A percentile compares a stretch with the other conserved stretches of the same genome.
Conservation (phyloP, 2,888 invertebrate genomes). For the Aethes cnicana region DNA sequence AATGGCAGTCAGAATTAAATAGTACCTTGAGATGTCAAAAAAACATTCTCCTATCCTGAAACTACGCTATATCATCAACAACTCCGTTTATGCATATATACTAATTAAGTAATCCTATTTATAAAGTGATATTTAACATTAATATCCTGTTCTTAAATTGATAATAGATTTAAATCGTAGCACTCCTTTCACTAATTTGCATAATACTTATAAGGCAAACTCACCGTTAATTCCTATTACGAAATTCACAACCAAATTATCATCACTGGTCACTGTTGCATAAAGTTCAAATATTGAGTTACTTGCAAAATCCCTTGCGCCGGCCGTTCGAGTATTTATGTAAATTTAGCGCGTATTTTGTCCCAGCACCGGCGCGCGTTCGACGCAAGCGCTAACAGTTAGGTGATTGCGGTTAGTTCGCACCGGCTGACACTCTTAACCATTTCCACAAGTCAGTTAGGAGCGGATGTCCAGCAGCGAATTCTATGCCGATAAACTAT, state of each 20-base stretch:
- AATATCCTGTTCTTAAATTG: no score
- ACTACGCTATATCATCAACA: no score
- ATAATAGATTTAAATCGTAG: no score
- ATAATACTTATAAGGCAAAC: slow-evolving; percentile 9
- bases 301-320: not conserved
- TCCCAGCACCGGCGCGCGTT: slow-evolving; percentile 61
- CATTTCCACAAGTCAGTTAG: slow-evolving; percentile 61
- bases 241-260: slow-evolving; percentile 31
- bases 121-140: no score
- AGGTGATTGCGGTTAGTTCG: slow-evolving; percentile 68
- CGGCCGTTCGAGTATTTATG: slow-evolving; percentile 43
- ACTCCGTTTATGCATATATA: no score
- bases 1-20: no score
- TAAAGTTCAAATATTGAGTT: not conserved
- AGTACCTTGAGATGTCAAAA: no score
- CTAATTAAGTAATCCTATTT: no score
- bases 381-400: slow-evolving; percentile 59
- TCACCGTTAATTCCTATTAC: slow-evolving; percentile 27
- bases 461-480: slow-evolving; percentile 57
- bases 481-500: slow-evolving; percentile 33
- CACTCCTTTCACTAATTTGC: no score
- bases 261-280: slow-evolving; percentile 16
- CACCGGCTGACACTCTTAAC: slow-evolving; percentile 67
- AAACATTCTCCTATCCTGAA: no score
- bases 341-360: slow-evolving; percentile 46